A percentile compares a stretch with the other conserved stretches of the same genome.
These are phyloP conservation scores for Tamandua tetradactyla DNA, from an alignment of 2,797 vertebrate species.

Conservation along the genomic window DNA sequence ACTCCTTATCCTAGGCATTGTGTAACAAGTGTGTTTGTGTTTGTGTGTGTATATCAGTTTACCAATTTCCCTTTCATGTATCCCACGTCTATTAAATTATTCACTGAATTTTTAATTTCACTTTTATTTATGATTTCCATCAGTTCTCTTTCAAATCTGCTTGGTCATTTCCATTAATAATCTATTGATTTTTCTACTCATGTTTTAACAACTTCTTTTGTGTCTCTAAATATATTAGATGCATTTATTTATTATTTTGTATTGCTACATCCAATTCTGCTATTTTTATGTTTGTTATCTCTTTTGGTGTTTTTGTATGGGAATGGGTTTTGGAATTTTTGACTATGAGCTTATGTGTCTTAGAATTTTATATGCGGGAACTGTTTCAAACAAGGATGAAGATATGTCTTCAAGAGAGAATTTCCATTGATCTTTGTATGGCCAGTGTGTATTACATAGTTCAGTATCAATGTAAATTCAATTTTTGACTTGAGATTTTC, in stretches of 20 bases:
- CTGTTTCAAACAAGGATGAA: neutral
- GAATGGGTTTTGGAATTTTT: neutral
- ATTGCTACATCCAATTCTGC: neutral
- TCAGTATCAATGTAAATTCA: neutral
- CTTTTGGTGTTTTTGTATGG: neutral
- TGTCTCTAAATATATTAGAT: neutral
- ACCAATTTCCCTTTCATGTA: neutral
- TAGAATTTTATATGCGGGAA: neutral
- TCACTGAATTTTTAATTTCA: neutral
- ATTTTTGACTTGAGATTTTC: neutral
- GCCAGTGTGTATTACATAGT: neutral
- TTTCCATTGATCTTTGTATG: neutral
- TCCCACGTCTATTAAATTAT: neutral
- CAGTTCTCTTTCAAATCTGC: neutral
- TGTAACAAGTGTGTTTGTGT: too few relatives aligned
- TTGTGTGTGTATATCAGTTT: neutral
- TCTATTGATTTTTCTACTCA: neutral
- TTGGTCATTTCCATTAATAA: neutral
- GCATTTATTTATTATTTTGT: neutral
- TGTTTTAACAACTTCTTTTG: neutral
- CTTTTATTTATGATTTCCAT: neutral
- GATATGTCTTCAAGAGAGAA: neutral
- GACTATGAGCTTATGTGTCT: neutral
- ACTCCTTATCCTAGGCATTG: neutral
- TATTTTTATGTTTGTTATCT: neutral